These are phyloP conservation scores for Paramisgurnus dabryanus DNA, from an alignment of 2,113 vertebrate species.

Conservation along the genomic window DNA sequence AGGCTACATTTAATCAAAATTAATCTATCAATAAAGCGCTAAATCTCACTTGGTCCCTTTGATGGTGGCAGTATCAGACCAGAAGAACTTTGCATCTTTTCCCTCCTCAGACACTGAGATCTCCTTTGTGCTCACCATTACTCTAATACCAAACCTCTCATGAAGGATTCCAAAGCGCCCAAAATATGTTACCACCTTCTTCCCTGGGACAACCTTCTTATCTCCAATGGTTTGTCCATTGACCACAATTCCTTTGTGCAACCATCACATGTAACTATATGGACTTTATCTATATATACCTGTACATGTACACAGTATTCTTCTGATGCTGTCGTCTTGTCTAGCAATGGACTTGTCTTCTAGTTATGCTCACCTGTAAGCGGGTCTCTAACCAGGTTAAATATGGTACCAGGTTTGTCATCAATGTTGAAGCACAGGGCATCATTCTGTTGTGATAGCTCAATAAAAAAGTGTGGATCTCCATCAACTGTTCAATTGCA, in stretches of 20 bases:
- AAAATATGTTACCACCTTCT: slow-evolving; percentile 84
- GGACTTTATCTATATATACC: too few relatives aligned
- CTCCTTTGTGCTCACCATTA: slow-evolving; percentile 80
- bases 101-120: slow-evolving; percentile 77
- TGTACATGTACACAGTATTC: too few relatives aligned
- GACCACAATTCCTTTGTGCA: slow-evolving; percentile 80
- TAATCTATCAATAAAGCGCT: not conserved
- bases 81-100: slow-evolving; percentile 71
- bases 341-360: too few relatives aligned
- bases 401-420: slow-evolving; percentile 82
- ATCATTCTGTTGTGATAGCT: slow-evolving; percentile 80
- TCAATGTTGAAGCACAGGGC: slow-evolving; percentile 94
- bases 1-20: not conserved
- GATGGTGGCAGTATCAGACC: slow-evolving; percentile 78
- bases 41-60: slow-evolving; percentile 76
- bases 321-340: too few relatives aligned
- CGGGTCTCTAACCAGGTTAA: slow-evolving; percentile 85
- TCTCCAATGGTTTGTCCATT: slow-evolving; percentile 90
- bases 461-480: slow-evolving; percentile 94
- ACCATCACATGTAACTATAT: too few relatives aligned
- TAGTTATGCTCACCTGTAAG: slow-evolving; percentile 75
- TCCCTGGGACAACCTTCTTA: slow-evolving; percentile 70
- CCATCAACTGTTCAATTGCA: slow-evolving; percentile 82
- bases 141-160: slow-evolving; percentile 69
- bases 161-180: slow-evolving; percentile 86